Conservation (phyloP, 2,113 vertebrate genomes). For the Cromileptes altivelis region DNA sequence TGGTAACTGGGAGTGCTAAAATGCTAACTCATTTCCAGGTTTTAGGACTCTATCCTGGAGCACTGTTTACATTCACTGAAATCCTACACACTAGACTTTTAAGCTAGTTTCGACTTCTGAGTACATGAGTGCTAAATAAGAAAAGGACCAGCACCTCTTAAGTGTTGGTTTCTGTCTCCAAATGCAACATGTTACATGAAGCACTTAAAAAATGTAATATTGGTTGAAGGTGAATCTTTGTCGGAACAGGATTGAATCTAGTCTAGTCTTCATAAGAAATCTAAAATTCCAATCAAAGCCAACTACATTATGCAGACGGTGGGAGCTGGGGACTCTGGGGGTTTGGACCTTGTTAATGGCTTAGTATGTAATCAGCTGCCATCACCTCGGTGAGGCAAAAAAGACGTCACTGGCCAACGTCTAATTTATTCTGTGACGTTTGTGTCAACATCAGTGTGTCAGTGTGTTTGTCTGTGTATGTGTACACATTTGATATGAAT, state of each 20-base stretch:
- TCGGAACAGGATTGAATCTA: neutral
- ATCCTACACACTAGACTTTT: too few relatives aligned
- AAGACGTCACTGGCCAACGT: constrained; percentile 19
- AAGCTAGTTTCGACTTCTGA: too few relatives aligned
- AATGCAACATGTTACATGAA: neutral
- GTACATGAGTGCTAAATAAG: neutral
- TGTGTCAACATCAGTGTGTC: constrained; percentile 23
- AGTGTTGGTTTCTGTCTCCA: neutral
- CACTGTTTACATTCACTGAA: too few relatives aligned
- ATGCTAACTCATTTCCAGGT: too few relatives aligned
- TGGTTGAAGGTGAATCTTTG: neutral
- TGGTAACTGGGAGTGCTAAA: too few relatives aligned
- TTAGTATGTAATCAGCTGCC: constrained; percentile 26
- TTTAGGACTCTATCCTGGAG: too few relatives aligned
- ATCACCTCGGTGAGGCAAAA: constrained; percentile 32
- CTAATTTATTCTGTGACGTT: constrained; percentile 19
- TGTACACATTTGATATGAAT: neutral
- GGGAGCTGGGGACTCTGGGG: neutral
- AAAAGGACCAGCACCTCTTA: neutral
- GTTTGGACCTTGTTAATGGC: constrained; percentile 21
- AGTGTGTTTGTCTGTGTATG: neutral
- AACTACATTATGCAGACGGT: neutral
- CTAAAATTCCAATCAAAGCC: neutral
- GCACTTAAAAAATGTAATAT: neutral
- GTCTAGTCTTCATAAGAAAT: neutral